Conservation (phyloP, 2,888 invertebrate genomes). For the Agrotis puta region DNA sequence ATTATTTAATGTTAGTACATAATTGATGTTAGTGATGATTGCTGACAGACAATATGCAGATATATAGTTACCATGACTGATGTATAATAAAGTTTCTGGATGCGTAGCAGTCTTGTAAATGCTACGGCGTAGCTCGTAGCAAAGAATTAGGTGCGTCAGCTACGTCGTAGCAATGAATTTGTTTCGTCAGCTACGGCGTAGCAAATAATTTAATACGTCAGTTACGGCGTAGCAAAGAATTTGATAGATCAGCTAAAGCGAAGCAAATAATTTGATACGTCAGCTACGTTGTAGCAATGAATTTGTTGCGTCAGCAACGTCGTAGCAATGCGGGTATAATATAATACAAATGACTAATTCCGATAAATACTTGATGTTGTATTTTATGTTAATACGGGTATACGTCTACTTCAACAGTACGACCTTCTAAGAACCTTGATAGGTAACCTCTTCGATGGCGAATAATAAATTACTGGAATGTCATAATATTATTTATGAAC, state of each 20-base stretch:
- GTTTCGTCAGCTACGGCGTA: too few relatives aligned
- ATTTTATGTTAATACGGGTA: too few relatives aligned
- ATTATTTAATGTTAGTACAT: conserved; percentile 2
- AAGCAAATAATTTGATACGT: too few relatives aligned
- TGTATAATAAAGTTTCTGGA: too few relatives aligned
- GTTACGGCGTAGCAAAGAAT: too few relatives aligned
- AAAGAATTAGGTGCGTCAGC: neutral
- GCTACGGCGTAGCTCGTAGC: conserved; percentile 13
- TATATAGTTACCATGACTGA: neutral
- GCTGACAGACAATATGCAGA: neutral
- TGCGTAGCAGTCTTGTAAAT: neutral
- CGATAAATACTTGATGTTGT: neutral
- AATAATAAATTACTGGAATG: neutral
- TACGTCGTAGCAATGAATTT: too few relatives aligned
- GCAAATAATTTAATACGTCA: too few relatives aligned
- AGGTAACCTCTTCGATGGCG: neutral
- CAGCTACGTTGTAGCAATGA: too few relatives aligned
- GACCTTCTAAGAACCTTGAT: neutral
- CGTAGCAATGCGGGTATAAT: neutral
- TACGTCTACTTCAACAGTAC: neutral
- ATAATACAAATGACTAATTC: neutral
- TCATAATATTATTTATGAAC: neutral
- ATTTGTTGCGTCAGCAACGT: too few relatives aligned
- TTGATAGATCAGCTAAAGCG: too few relatives aligned
- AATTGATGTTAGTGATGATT: conserved; percentile 20